phyloP scores from a whole-genome alignment of 2,113 vertebrate genomes.

The Sinocyclocheilus maitianheensis region DNA sequence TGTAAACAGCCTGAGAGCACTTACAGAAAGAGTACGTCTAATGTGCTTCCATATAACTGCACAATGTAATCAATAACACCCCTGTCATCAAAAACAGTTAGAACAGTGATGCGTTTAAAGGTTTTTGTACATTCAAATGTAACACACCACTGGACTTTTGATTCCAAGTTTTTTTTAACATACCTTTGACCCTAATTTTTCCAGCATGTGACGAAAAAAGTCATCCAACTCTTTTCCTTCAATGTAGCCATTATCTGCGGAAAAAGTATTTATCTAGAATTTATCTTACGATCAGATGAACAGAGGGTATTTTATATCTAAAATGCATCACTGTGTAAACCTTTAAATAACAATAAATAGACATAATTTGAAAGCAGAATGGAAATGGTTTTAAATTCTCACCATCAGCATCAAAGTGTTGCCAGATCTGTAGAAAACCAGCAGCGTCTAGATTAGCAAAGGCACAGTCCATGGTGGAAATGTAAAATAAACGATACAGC shows the following conservation, averaged over 20 bases:
- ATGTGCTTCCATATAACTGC: not conserved
- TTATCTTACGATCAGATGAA: not conserved
- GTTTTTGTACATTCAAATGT: not conserved
- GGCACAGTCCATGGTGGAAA: slow-evolving; percentile 80
- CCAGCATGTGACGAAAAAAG: slow-evolving; percentile 88
- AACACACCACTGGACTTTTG: no score
- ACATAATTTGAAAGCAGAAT: not conserved
- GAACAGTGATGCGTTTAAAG: not conserved
- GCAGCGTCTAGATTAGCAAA: slow-evolving; percentile 78
- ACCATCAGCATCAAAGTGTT: slow-evolving; percentile 86
- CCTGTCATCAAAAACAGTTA: not conserved
- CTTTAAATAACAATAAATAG: not conserved
- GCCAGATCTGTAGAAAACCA: slow-evolving; percentile 88
- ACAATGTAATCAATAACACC: not conserved
- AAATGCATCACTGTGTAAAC: not conserved
- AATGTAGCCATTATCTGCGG: slow-evolving; percentile 93
- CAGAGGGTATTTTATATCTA: not conserved
- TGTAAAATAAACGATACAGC: not conserved
- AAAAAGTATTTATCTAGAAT: not conserved
- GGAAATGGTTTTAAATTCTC: slow-evolving; percentile 59
- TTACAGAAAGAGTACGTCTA: not conserved
- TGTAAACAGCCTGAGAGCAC: not conserved
- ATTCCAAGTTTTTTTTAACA: slow-evolving; percentile 34
- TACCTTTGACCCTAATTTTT: slow-evolving; percentile 79
- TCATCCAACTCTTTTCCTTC: slow-evolving; percentile 89